phyloP scores from a whole-genome alignment of 2,113 vertebrate genomes.

The Corythoichthys intestinalis region DNA sequence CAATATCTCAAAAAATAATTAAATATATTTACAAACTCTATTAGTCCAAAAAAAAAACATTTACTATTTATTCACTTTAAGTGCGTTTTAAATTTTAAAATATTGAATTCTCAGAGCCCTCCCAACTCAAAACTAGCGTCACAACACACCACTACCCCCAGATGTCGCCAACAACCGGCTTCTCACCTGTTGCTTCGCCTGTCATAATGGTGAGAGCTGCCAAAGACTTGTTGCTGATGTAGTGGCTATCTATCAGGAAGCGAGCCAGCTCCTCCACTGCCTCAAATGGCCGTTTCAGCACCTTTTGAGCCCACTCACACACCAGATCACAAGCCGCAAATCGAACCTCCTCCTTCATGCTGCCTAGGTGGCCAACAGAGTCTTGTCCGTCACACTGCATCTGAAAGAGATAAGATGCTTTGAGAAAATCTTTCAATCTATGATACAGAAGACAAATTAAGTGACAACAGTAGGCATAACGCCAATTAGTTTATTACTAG shows the following conservation, averaged over 20 bases:
- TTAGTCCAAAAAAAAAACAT: too few relatives aligned
- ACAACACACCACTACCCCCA: conserved; percentile 38
- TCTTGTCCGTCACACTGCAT: conserved; percentile 85
- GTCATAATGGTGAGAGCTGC: conserved; percentile 94
- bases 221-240: conserved; percentile 94
- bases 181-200: conserved; percentile 84
- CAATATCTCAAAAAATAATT: too few relatives aligned
- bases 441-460: neutral
- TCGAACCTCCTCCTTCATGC: conserved; percentile 87
- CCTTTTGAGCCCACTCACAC: conserved; percentile 98
- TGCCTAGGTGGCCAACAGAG: conserved; percentile 79
- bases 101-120: neutral
- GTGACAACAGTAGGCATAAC: neutral
- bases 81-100: too few relatives aligned
- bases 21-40: too few relatives aligned
- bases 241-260: conserved; percentile 96
- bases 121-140: neutral
- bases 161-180: conserved; percentile 30
- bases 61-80: too few relatives aligned
- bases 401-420: conserved; percentile 24
- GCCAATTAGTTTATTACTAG: too few relatives aligned
- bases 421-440: neutral
- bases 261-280: conserved; percentile 91
- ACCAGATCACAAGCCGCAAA: conserved; percentile 92
- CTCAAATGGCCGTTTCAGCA: conserved; percentile 94